phyloP scores from a whole-genome alignment of 2,797 vertebrate species.

The Caiman crocodilus region DNA sequence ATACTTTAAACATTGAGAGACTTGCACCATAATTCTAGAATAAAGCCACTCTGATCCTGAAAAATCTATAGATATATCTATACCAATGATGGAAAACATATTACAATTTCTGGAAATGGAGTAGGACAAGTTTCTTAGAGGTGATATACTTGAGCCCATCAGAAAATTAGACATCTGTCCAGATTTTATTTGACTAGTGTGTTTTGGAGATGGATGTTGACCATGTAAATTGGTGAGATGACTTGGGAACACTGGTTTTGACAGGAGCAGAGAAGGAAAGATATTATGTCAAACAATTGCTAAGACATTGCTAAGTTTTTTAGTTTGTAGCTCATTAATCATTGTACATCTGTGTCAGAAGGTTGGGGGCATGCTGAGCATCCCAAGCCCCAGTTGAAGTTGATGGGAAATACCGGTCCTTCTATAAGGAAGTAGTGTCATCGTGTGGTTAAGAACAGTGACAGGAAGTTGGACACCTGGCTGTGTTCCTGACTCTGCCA shows the following conservation, averaged over 20 bases:
- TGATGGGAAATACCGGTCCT: not conserved
- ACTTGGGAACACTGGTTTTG: not conserved
- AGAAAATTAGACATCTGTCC: not conserved
- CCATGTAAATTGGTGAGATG: not conserved
- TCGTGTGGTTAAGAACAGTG: conserved; percentile 29
- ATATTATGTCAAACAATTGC: not conserved
- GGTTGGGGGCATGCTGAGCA: not conserved
- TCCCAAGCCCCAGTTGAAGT: not conserved
- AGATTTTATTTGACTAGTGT: not conserved
- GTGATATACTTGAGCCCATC: not conserved
- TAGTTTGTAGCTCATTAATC: accelerated
- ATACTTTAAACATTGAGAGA: not conserved
- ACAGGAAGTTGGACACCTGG: not conserved
- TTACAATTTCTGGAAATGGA: not conserved
- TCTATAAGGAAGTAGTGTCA: conserved; percentile 21
- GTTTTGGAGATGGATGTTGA: not conserved
- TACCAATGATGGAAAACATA: not conserved
- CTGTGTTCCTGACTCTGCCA: not conserved
- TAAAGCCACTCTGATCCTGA: not conserved
- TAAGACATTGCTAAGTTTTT: accelerated
- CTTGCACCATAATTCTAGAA: not conserved
- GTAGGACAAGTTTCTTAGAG: not conserved
- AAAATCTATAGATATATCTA: not conserved
- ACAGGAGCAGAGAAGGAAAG: not conserved
- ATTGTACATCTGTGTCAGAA: not conserved